Evolutionary conservation across 2,888 invertebrate species (phyloP), one percentile per base, ranked within the genome.

Genomic region (Macrosiphum euphorbiae): DNA sequence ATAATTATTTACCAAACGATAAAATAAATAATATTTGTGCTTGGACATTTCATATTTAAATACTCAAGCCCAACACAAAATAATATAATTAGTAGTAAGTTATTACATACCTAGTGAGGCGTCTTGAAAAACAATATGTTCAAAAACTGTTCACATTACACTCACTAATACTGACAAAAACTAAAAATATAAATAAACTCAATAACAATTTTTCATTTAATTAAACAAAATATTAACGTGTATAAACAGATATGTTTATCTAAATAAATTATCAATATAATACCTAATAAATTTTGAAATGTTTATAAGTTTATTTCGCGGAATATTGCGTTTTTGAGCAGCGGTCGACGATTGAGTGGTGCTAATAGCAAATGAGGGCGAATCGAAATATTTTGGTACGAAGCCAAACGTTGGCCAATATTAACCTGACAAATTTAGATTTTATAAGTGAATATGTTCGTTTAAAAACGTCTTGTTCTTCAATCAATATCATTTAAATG

Each of bases 361-460:
- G 94, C 85, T 90, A 86, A 94, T 94, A 94, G 94, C 90, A 86
- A 94, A 94, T 90, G 94, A 94, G 94, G 94, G 90, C 94, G 94
- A 94, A 94, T 94, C 50, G 90, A 94, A 94, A 94, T 94, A 94
- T 90, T 90, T 94, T 94, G 94, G 90, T 44, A 58, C 85, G 7
- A 24, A 28, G 94, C 94, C 94, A 94, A 94, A 50, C 88, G 61
- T 90, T 94, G 61, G 85, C 89, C 94, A 94, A 90, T 61, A 90
- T 89, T 94, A 94, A 94, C 94, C 94, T 94, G 94, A 94, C 94
- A 94, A 94, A 94, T 94, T 94, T 94, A 94, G 94, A 94, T 94
- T 94, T 94, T 94, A 92, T 94, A 94, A 85, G 50, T 85, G 94
- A 94, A 94, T 94, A 94, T 90, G 94, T 86, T 86, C 89, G 61